Base-by-base conservation (phyloP, 2,797 vertebrate species). In the Fundulus diaphanus region DNA sequence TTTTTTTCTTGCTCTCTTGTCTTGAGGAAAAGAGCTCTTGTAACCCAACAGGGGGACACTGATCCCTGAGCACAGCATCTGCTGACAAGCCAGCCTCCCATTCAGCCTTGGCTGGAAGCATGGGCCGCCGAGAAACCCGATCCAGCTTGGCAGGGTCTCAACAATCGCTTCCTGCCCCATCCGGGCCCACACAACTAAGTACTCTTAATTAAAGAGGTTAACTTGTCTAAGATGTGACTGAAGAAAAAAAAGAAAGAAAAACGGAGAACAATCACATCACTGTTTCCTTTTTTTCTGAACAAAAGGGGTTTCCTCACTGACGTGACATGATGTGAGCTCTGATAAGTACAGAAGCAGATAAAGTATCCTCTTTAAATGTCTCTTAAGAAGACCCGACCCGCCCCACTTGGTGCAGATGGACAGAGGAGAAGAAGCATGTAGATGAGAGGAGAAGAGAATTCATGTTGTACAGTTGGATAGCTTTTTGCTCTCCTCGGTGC, bases 51-150 rank as follows among this genome's bases (percentile, higher is more conserved):
- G 87, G 87, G 86, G 93, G 89, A 87, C 90, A 94, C 90, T 92
- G 93, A 96, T 96, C 94, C 93, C 89, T 80, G 88, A 93, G 92
- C 91, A 94, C 88, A 96, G 96, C 92, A 93, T 96, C 96, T 96
- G 92, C 91, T 97, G 95, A 95, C 93, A 96, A 96, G 91, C 85
- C 90, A 93, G 91, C 85, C 92, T 95, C 94, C 95, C 90, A 94
- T 96, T 96, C 90, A 93, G 86, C 93, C 89, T 94, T 93, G 94
- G 90, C 90, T 93, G 88, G 92, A 82, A 93, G 88, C 79, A 89
- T 85, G 73, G 92, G 80, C 88, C 82, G 82, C 86, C 84, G 90
- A 92, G 92, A 96, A 96, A 96, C 93, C 85, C 93, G 90, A 96
- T 96, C 92, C 92, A 90, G 90, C 93, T 92, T 95, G 92, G 91